A percentile compares a stretch with the other conserved stretches of the same genome.
Evolutionary conservation across 2,888 invertebrate species (phyloP).

Genomic region (Agapostemon virescens): DNA sequence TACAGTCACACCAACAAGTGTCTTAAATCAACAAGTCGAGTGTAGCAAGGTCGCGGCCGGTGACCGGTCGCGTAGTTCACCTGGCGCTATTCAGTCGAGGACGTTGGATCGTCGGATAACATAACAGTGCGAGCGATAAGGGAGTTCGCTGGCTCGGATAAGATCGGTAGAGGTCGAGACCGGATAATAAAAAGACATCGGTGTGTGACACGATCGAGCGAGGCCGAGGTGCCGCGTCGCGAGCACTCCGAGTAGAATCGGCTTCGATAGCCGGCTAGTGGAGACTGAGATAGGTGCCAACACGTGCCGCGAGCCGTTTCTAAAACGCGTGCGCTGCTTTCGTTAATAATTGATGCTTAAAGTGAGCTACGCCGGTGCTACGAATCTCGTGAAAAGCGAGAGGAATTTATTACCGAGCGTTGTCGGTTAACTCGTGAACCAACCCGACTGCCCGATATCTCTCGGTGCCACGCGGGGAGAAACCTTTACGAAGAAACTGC

Average conservation of each 20-base stretch:
- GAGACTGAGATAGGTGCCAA: constrained; percentile 34
- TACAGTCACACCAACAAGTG: constrained; percentile 67
- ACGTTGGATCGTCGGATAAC: constrained; percentile 36
- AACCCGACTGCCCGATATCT: not conserved
- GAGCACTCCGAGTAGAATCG: constrained; percentile 18
- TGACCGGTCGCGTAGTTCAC: constrained; percentile 41
- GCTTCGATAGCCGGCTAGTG: constrained; percentile 24
- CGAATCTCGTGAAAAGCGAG: constrained; percentile 22
- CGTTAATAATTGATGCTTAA: constrained; percentile 47
- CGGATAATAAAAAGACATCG: constrained; percentile 30
- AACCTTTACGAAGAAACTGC: not conserved
- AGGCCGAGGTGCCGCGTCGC: not conserved
- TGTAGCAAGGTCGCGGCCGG: constrained; percentile 58
- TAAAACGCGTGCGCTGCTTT: constrained; percentile 47
- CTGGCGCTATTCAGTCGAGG: constrained; percentile 52
- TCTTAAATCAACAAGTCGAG: constrained; percentile 70
- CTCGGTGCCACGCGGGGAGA: not conserved
- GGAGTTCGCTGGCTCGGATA: constrained; percentile 17
- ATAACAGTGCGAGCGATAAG: constrained; percentile 35
- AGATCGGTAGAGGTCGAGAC: constrained; percentile 11
- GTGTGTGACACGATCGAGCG: constrained; percentile 10
- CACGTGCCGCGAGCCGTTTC: constrained; percentile 44
- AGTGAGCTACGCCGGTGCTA: constrained; percentile 3
- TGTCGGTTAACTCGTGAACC: too few species aligned
- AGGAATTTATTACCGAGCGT: constrained; percentile 14